Evolutionary conservation across 2,113 vertebrate species (phyloP).

Genomic region (Camelus dromedarius): DNA sequence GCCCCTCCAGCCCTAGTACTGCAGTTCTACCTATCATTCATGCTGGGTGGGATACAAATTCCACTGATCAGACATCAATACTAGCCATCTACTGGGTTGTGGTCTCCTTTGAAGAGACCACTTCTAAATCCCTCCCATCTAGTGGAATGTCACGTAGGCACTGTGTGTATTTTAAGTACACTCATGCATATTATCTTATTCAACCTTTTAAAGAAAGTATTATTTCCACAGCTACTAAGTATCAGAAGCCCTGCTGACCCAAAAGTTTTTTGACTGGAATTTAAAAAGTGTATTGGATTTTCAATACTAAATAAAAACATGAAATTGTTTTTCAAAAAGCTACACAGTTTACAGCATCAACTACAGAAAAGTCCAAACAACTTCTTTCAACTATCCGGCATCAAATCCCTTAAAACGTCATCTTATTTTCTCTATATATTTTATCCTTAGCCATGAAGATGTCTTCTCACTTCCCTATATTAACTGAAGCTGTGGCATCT

Average conservation of each 20-base stretch:
- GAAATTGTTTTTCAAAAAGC: slow-evolving; percentile 92
- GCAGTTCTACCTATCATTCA: neutral
- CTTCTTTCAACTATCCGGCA: slow-evolving; percentile 10
- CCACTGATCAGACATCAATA: neutral
- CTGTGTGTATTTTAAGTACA: neutral
- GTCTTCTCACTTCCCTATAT: neutral
- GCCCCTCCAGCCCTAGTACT: neutral
- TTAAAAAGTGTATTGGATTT: slow-evolving; percentile 91
- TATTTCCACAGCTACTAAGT: neutral
- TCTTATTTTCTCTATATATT: neutral
- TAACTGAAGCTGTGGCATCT: neutral
- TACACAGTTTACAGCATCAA: slow-evolving; percentile 96
- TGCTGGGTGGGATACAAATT: neutral
- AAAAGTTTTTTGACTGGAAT: slow-evolving; percentile 85
- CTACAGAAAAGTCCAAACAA: slow-evolving; percentile 93
- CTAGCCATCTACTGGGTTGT: neutral
- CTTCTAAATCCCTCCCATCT: neutral
- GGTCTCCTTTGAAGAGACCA: neutral
- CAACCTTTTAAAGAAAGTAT: neutral
- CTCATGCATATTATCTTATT: neutral
- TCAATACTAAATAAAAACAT: slow-evolving; percentile 93
- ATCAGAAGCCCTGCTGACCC: neutral
- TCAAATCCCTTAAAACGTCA: neutral
- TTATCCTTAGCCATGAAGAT: neutral
- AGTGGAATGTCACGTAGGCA: neutral